Evolutionary conservation across 2,888 invertebrate species (phyloP).

Genomic region (Thumatha senex): DNA sequence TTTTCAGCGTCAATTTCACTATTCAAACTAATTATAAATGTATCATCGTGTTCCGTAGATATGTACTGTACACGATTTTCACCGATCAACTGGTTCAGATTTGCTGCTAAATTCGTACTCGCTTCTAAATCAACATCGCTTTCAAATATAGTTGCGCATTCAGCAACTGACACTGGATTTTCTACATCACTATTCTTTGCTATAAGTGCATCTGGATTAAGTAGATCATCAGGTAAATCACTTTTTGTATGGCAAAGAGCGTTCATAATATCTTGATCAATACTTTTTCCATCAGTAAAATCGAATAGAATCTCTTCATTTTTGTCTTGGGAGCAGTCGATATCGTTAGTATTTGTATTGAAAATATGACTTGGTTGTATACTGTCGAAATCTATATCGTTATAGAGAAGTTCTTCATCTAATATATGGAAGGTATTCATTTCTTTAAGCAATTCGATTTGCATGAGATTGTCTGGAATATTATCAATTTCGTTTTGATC

Average conservation of each 20-base stretch:
- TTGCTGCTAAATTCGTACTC: conserved; percentile 72
- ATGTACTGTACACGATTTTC: conserved; percentile 76
- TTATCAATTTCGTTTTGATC: conserved; percentile 45
- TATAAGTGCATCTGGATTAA: conserved; percentile 49
- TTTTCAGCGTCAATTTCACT: conserved; percentile 76
- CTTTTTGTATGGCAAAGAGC: conserved; percentile 60
- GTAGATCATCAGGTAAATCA: conserved; percentile 63
- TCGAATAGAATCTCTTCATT: conserved; percentile 65
- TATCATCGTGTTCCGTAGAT: conserved; percentile 76
- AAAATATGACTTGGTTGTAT: conserved; percentile 68
- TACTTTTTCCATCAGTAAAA: conserved; percentile 56
- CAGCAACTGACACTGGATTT: conserved; percentile 59
- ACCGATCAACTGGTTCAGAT: conserved; percentile 74
- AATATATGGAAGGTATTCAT: conserved; percentile 71
- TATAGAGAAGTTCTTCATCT: conserved; percentile 72
- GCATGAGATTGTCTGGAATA: conserved; percentile 60
- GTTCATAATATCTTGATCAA: conserved; percentile 72
- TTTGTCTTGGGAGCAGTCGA: conserved; percentile 57
- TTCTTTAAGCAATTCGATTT: conserved; percentile 72
- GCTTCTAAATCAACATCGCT: conserved; percentile 77
- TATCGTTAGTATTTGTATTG: conserved; percentile 56
- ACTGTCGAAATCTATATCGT: conserved; percentile 72
- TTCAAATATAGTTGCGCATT: conserved; percentile 76
- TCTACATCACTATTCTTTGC: conserved; percentile 43
- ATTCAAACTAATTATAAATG: conserved; percentile 74